These are phyloP conservation scores for Phortica variegata DNA, from an alignment of 1,140 invertebrate genomes.

Conservation along the genomic window DNA sequence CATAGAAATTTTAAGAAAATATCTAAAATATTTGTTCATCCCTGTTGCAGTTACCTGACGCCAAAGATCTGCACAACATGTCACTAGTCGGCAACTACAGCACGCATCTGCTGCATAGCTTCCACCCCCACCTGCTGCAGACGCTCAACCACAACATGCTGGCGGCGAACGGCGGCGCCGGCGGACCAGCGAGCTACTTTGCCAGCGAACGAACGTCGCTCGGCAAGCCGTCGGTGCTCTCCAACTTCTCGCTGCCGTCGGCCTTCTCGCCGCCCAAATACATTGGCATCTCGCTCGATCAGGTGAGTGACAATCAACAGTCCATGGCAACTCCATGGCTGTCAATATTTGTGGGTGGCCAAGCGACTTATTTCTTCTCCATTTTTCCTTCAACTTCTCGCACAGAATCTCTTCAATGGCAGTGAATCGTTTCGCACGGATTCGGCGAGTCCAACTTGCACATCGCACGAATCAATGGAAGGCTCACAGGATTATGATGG, in stretches of 20 bases:
- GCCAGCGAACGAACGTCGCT: constrained; percentile 47
- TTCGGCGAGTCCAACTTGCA: constrained; percentile 56
- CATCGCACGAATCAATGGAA: constrained; percentile 56
- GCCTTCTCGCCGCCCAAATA: constrained; percentile 56
- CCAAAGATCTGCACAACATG: constrained; percentile 58
- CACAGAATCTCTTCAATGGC: constrained; percentile 56
- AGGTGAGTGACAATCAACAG: too few species aligned
- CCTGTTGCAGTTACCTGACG: constrained; percentile 53
- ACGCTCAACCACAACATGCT: constrained; percentile 53
- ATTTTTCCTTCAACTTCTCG: too few species aligned
- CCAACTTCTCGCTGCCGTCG: constrained; percentile 55
- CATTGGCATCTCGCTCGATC: constrained; percentile 55
- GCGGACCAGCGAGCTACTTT: constrained; percentile 46
- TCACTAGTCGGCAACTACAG: constrained; percentile 57
- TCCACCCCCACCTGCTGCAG: constrained; percentile 55
- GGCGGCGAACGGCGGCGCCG: constrained; percentile 42
- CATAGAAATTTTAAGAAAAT: background rate
- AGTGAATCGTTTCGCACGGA: constrained; percentile 57
- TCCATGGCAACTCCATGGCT: too few species aligned
- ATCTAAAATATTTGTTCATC: background rate
- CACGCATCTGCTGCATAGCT: constrained; percentile 47
- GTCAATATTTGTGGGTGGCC: too few species aligned
- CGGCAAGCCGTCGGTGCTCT: constrained; percentile 52
- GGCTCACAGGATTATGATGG: constrained; percentile 57
- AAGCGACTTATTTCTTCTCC: background rate